Conservation (phyloP, 2,888 invertebrate species). For the Ophion ventricosus region DNA sequence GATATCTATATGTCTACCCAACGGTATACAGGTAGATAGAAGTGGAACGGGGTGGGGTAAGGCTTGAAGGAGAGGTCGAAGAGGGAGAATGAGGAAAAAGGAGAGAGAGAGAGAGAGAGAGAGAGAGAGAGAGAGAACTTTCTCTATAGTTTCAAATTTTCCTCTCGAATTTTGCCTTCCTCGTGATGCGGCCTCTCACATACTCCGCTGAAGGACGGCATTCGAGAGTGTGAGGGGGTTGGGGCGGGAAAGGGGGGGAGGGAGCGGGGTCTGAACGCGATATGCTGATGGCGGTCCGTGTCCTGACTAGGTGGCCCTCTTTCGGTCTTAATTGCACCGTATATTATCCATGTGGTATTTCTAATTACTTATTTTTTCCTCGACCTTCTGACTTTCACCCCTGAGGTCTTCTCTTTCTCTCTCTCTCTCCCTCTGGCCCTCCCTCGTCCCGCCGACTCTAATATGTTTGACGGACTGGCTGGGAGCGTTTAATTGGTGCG, state of each 20-base stretch:
- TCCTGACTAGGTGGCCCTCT: conserved; percentile 79
- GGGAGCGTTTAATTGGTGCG: conserved; percentile 80
- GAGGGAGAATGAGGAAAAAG: conserved; percentile 3
- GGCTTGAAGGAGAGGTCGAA: not conserved
- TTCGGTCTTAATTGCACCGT: conserved; percentile 82
- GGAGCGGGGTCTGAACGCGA: conserved; percentile 65
- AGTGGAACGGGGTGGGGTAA: not conserved
- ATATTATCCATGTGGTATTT: conserved; percentile 83
- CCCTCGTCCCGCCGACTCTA: conserved; percentile 78
- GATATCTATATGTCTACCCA: conserved; percentile 26
- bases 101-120: conserved; percentile 3
- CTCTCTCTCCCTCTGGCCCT: conserved; percentile 34
- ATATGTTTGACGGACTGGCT: conserved; percentile 81
- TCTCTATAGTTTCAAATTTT: conserved; percentile 63
- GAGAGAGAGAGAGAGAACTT: conserved; percentile 13
- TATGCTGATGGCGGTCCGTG: conserved; percentile 62
- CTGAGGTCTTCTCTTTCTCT: conserved; percentile 15
- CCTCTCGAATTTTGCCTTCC: conserved; percentile 60
- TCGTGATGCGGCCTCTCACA: conserved; percentile 20
- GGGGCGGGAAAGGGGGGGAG: conserved; percentile 49
- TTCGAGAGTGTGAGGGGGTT: not conserved
- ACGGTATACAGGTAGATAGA: not conserved
- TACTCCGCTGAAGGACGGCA: not conserved
- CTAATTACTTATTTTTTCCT: conserved; percentile 82
- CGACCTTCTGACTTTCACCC: conserved; percentile 61